phyloP scores from a whole-genome alignment of 2,113 vertebrate species.

The Triplophysa tibetana region DNA sequence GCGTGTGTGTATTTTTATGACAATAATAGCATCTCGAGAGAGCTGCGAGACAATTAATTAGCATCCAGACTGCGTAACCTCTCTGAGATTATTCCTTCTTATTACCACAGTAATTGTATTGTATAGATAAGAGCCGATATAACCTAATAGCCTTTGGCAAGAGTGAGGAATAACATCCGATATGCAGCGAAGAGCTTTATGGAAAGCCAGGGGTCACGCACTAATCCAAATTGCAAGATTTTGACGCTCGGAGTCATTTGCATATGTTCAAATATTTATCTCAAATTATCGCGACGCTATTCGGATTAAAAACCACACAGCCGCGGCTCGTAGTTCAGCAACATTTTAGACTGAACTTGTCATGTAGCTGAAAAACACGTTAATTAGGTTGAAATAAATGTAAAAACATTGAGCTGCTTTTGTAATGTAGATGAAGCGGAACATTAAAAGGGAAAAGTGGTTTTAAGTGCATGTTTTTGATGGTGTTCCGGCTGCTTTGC shows the following conservation, averaged over 20 bases:
- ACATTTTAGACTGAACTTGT: background rate
- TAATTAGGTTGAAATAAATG: background rate
- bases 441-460: background rate
- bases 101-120: constrained; percentile 19
- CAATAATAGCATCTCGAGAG: background rate
- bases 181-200: constrained; percentile 21
- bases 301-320: constrained; percentile 9
- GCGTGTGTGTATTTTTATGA: background rate
- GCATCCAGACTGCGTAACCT: background rate
- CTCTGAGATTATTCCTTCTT: constrained; percentile 3
- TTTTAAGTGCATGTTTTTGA: too few species aligned
- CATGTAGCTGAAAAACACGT: background rate
- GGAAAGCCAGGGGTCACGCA: background rate
- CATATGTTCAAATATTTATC: constrained; percentile 22
- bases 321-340: background rate
- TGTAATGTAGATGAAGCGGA: background rate
- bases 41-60: constrained; percentile 32
- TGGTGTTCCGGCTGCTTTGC: too few species aligned
- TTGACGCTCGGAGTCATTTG: constrained; percentile 5
- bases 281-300: background rate
- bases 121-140: constrained; percentile 4
- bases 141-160: constrained; percentile 27
- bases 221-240: constrained; percentile 17
- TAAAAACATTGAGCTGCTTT: constrained; percentile 8
- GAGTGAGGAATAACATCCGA: background rate